A percentile compares a stretch with the other conserved stretches of the same genome.
Conservation (phyloP, 2,113 vertebrate genomes). For the Climacteris rufus region DNA sequence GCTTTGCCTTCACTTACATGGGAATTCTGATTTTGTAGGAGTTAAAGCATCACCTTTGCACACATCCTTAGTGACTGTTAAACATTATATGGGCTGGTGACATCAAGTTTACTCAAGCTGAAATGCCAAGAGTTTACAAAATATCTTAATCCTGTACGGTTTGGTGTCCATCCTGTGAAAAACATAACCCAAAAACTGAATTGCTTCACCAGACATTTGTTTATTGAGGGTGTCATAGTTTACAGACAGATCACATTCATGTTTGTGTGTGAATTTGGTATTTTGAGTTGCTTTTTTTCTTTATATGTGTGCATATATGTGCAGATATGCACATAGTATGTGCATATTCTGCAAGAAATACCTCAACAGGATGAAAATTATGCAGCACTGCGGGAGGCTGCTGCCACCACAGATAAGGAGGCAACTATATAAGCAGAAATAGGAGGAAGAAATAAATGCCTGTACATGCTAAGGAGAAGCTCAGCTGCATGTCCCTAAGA, state of each 20-base stretch:
- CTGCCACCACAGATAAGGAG: not conserved
- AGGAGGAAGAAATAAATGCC: not conserved
- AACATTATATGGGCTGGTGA: not conserved
- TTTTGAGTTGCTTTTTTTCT: not conserved
- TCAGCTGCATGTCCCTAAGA: not conserved
- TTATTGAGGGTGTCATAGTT: not conserved
- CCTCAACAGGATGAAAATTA: not conserved
- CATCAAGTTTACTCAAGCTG: not conserved
- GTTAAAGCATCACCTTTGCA: not conserved
- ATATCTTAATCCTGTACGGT: no score
- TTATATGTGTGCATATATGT: not conserved
- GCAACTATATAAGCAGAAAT: not conserved
- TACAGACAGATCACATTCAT: not conserved
- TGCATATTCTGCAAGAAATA: not conserved
- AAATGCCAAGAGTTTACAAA: not conserved
- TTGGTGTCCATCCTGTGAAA: not conserved
- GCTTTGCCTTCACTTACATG: not conserved
- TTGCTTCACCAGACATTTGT: not conserved
- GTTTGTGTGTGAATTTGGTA: not conserved
- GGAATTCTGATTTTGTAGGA: not conserved
- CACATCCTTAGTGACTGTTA: not conserved
- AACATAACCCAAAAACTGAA: not conserved
- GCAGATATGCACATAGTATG: not conserved
- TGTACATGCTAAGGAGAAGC: not conserved
- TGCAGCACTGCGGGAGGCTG: not conserved